A percentile compares a stretch with the other conserved stretches of the same genome.
Evolutionary conservation across 1,140 invertebrate species (phyloP).

Genomic region (Tetramorium simillimum): DNA sequence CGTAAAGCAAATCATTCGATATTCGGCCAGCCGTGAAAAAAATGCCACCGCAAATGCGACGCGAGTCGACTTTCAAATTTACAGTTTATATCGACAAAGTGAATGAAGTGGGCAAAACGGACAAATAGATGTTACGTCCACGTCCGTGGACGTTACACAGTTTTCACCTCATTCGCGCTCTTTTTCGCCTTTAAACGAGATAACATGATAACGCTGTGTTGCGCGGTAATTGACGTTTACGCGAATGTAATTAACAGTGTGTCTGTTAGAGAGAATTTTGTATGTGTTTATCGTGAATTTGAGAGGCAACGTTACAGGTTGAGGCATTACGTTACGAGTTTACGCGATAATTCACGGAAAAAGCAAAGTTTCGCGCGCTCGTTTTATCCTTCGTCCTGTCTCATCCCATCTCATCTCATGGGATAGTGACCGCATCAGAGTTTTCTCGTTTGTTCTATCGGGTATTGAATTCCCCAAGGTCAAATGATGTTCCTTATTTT

Average conservation of each 20-base stretch:
- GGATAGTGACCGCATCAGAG: slow-evolving; percentile 45
- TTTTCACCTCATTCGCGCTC: neutral
- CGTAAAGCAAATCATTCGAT: slow-evolving; percentile 69
- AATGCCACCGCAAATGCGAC: slow-evolving; percentile 59
- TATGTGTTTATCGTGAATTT: neutral
- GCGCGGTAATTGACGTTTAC: neutral
- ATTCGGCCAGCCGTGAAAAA: slow-evolving; percentile 59
- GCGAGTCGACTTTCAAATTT: slow-evolving; percentile 12
- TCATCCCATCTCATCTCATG: slow-evolving; percentile 42
- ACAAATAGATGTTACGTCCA: neutral
- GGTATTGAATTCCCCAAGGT: slow-evolving; percentile 59
- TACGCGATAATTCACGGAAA: neutral
- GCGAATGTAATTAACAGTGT: neutral
- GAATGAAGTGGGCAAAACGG: slow-evolving; percentile 2
- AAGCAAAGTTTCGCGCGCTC: neutral
- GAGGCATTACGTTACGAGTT: neutral
- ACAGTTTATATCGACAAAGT: slow-evolving; percentile 14
- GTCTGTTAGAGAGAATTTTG: neutral
- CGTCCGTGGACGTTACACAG: neutral
- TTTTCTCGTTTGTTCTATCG: slow-evolving; percentile 68
- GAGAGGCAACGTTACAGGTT: neutral
- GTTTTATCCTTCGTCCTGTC: slow-evolving; percentile 17
- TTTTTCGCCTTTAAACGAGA: neutral
- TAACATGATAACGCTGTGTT: neutral
- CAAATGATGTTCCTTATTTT: slow-evolving; percentile 56